Base-by-base conservation (phyloP, 2,797 vertebrate species). In the Myotis findleyi region DNA sequence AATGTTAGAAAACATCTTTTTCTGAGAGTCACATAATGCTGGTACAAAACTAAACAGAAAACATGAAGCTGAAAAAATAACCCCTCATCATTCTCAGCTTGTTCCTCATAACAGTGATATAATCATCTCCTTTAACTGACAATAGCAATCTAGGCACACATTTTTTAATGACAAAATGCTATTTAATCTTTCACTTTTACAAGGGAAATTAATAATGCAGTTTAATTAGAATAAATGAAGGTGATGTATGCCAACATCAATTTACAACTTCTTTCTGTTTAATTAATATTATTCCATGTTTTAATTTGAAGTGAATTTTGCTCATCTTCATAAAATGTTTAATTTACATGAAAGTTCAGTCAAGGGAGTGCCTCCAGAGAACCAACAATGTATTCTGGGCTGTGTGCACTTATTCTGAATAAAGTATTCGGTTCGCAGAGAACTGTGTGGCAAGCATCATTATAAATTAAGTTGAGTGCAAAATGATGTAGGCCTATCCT, bases 271-370 rank as follows among this genome's bases (percentile, higher is more conserved):
- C 91, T 49, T 91, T 94, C 94, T 97, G 88, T 98, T 98, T 98
- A 98, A 98, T 98, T 98, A 98, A 97, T 95, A 97, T 97, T 97
- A 96, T 94, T 97, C 55, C 53, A 95, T 97, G 89, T 94, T 97
- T 97, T 98, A 98, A 97, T 98, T 97, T 98, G 96, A 97, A 96
- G 84, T 90, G 87, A 94, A 62, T 88, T 97, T 96, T 97, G 83
- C 94, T 97, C 89, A 97, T 96, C 95, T 96, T 89, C 87, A 95
- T 89, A 81, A 96, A 97, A 97, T 80, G 69, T 93, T 98, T 98
- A 97, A 98, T 98, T 98, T 97, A 98, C 96, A 79, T 80, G 53
- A 97, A 97, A 96, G 66, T 77, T 98, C 59, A 95, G 95, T 97
- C 95, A 97, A 89, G 97, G 97, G 96, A 73, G 66, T 94, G 83